Evolutionary conservation across 2,888 invertebrate genomes (phyloP).

Genomic region (Anoncus sp.): DNA sequence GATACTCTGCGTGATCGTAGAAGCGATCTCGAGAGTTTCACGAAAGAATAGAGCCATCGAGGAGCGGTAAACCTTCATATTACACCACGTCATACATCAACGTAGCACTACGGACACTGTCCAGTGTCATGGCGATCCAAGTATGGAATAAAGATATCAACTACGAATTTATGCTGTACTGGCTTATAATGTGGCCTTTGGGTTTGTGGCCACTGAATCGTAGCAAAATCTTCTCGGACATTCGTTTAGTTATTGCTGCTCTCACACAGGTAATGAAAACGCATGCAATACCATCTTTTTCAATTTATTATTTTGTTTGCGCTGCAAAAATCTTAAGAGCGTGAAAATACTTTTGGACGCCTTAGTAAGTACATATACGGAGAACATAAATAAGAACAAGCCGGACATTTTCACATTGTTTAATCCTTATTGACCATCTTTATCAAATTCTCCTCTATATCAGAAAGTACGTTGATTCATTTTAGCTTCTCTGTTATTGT

Average conservation of each 20-base stretch:
- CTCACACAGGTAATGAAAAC: constrained; percentile 58
- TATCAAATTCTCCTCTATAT: background rate
- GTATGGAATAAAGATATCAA: constrained; percentile 61
- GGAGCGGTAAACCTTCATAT: constrained; percentile 11
- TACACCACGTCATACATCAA: constrained; percentile 18
- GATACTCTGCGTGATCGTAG: constrained; percentile 4
- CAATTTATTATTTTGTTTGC: background rate
- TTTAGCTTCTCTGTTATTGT: background rate
- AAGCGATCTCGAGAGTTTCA: constrained; percentile 5
- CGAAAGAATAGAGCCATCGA: constrained; percentile 1
- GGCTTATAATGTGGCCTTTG: constrained; percentile 67
- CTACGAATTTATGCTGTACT: constrained; percentile 65
- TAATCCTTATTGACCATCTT: background rate
- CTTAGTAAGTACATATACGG: background rate
- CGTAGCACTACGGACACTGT: background rate
- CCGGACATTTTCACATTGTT: background rate
- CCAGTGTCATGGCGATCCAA: constrained; percentile 39
- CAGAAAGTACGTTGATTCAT: background rate
- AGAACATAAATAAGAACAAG: no score
- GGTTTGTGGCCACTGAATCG: constrained; percentile 66
- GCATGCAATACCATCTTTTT: background rate
- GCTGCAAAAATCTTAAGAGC: background rate
- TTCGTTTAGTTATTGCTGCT: constrained; percentile 62
- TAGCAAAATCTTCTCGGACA: constrained; percentile 56
- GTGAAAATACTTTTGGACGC: background rate